These are phyloP conservation scores for Etia nguti DNA, from an alignment of 2,113 vertebrate species.

Conservation along the genomic window DNA sequence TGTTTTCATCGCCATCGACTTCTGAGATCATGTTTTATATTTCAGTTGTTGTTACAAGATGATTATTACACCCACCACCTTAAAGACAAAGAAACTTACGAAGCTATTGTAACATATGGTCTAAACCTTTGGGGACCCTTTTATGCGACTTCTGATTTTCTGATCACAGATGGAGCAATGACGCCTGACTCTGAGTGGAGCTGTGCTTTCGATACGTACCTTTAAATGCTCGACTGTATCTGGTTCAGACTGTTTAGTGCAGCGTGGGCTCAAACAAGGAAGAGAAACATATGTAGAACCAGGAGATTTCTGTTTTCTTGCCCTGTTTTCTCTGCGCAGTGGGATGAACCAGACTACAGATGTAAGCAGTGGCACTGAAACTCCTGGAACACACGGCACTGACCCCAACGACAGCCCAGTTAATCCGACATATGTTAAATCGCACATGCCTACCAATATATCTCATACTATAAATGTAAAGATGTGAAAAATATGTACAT, in stretches of 20 bases:
- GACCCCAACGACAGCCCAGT: conserved; percentile 77
- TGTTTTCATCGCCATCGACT: conserved; percentile 40
- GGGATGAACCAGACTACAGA: conserved; percentile 5
- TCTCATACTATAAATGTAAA: conserved; percentile 82
- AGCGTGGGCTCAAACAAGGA: background rate
- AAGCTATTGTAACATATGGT: conserved; percentile 41
- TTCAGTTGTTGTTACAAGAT: conserved; percentile 79
- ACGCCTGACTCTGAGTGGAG: conserved; percentile 52
- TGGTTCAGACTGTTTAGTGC: conserved; percentile 2
- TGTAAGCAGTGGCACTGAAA: conserved; percentile 20
- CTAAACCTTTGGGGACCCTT: conserved; percentile 18
- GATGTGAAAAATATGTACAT: conserved; percentile 74
- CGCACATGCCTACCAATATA: conserved; percentile 65
- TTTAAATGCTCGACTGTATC: conserved; percentile 23
- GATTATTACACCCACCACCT: conserved; percentile 79
- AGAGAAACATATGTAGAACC: conserved; percentile 7
- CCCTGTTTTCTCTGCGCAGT: conserved; percentile 37
- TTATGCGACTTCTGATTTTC: background rate
- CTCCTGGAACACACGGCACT: conserved; percentile 65
- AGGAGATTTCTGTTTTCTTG: conserved; percentile 28
- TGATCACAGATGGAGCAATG: conserved; percentile 46
- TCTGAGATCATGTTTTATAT: conserved; percentile 68
- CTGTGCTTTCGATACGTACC: conserved; percentile 19
- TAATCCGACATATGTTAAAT: conserved; percentile 59
- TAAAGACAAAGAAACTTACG: conserved; percentile 71